Evolutionary conservation across 2,888 invertebrate species (phyloP).

Genomic region (Chrysina gloriosa): DNA sequence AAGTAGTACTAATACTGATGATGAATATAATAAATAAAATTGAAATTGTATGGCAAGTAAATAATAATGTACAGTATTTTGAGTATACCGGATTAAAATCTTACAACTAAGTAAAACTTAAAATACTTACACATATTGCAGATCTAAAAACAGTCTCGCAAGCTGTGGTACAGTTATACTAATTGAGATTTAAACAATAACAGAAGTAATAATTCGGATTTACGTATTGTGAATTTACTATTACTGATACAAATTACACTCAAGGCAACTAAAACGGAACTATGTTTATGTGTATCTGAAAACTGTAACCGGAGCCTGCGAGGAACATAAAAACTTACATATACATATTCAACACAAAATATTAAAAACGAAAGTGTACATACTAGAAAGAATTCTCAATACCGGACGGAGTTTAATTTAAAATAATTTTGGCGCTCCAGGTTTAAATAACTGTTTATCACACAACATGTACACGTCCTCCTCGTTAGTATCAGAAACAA

Average conservation of each 20-base stretch:
- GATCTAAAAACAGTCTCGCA: background rate
- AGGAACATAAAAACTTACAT: too few relatives aligned
- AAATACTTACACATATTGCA: slow-evolving; percentile 6
- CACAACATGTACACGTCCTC: background rate
- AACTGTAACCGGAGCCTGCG: too few relatives aligned
- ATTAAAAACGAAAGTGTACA: background rate
- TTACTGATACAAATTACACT: too few relatives aligned
- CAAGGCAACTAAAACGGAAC: too few relatives aligned
- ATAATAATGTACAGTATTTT: slow-evolving; percentile 30
- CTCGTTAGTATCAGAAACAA: slow-evolving; percentile 28
- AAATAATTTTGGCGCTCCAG: slow-evolving; percentile 36
- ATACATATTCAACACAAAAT: too few relatives aligned
- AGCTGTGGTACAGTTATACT: background rate
- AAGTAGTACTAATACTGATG: slow-evolving; percentile 41
- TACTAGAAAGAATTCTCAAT: slow-evolving; percentile 6
- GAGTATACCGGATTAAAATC: slow-evolving; percentile 27
- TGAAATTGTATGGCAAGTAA: slow-evolving; percentile 40
- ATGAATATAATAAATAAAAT: slow-evolving; percentile 35
- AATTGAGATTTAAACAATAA: too few relatives aligned
- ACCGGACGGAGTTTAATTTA: slow-evolving; percentile 28
- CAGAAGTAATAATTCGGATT: too few relatives aligned
- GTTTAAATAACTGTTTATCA: slow-evolving; percentile 3
- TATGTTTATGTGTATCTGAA: too few relatives aligned
- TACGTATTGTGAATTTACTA: too few relatives aligned
- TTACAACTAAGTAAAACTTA: slow-evolving; percentile 22